A percentile compares a stretch with the other conserved stretches of the same genome.
phyloP scores from a whole-genome alignment of 2,888 invertebrate genomes.

The Cryptocheilus praepositus region DNA sequence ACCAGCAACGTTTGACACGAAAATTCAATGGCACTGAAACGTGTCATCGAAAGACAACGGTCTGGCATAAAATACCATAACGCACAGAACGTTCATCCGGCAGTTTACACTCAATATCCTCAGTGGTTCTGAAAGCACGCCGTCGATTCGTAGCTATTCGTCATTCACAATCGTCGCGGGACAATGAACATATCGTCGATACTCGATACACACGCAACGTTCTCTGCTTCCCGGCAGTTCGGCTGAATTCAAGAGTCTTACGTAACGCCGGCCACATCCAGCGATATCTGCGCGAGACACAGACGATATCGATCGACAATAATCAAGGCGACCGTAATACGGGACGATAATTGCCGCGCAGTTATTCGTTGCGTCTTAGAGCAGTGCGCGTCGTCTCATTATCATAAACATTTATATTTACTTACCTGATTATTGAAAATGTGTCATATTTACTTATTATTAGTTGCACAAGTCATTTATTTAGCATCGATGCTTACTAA shows the following conservation, averaged over 20 bases:
- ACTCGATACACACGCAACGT: too few relatives aligned
- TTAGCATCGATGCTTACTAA: slow-evolving; percentile 9
- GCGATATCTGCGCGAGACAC: slow-evolving; percentile 14
- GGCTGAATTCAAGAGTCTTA: slow-evolving; percentile 6
- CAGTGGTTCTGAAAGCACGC: neutral
- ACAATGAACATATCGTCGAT: too few relatives aligned
- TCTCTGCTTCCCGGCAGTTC: too few relatives aligned
- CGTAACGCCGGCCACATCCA: slow-evolving; percentile 15
- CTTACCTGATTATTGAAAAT: too few relatives aligned
- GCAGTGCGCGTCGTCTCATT: too few relatives aligned
- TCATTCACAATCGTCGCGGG: too few relatives aligned
- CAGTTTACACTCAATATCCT: neutral
- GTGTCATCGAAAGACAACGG: too few relatives aligned
- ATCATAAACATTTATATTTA: slow-evolving; percentile 10
- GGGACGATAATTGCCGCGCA: neutral
- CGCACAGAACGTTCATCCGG: slow-evolving; percentile 18
- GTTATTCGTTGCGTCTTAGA: neutral
- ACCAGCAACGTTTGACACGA: too few relatives aligned
- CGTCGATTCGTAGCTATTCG: too few relatives aligned
- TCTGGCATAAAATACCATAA: too few relatives aligned
- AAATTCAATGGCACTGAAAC: too few relatives aligned
- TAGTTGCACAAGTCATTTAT: neutral
- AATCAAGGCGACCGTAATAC: slow-evolving; percentile 1
- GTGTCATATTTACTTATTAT: neutral
- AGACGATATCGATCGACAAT: slow-evolving; percentile 19